phyloP scores from a whole-genome alignment of 2,888 invertebrate species.

The Ceramica pisi region DNA sequence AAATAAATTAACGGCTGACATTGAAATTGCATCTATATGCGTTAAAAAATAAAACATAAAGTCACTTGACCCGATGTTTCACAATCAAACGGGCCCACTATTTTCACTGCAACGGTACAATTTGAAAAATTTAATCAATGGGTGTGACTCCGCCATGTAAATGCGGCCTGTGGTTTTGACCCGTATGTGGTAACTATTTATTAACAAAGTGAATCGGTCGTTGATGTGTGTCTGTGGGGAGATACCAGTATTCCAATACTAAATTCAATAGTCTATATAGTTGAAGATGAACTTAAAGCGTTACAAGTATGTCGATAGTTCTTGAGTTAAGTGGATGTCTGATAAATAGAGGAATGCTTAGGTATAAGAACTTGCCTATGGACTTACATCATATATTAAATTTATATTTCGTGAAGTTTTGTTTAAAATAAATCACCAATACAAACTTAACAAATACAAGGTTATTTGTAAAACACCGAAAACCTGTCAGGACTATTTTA shows the following conservation, averaged over 20 bases:
- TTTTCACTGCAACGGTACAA: constrained; percentile 7
- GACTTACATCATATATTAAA: neutral
- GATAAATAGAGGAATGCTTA: neutral
- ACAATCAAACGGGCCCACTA: neutral
- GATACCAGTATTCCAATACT: constrained; percentile 12
- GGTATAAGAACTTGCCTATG: too few relatives aligned
- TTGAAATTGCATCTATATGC: neutral
- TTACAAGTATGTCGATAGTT: constrained; percentile 1
- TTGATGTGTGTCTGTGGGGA: constrained; percentile 11
- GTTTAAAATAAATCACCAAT: neutral
- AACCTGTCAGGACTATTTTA: too few relatives aligned
- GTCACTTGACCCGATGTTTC: neutral
- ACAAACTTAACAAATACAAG: too few relatives aligned
- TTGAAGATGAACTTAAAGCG: neutral
- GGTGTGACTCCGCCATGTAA: constrained; percentile 31
- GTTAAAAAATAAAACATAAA: neutral
- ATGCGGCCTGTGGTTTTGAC: constrained; percentile 36
- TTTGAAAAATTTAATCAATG: constrained; percentile 39
- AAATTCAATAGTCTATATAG: neutral
- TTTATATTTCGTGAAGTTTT: neutral
- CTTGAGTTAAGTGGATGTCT: neutral
- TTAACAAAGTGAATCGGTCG: constrained; percentile 21
- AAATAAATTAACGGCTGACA: neutral
- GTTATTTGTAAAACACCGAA: too few relatives aligned
- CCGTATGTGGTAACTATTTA: constrained; percentile 40